phyloP scores from a whole-genome alignment of 1,140 invertebrate species.

The Gyrodactylus salaris region DNA sequence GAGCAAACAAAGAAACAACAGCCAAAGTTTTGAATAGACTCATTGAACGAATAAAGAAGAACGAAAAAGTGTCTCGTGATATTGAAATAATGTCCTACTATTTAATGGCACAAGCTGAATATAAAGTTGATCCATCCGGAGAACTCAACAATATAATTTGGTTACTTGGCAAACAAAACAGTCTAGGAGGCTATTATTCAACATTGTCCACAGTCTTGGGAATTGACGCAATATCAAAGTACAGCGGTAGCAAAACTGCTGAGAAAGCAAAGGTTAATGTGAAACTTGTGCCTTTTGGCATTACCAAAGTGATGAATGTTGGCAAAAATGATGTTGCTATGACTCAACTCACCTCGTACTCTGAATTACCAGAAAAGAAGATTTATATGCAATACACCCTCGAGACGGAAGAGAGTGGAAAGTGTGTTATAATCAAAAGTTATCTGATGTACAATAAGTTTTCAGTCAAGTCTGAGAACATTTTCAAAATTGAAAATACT shows the following conservation, averaged over 20 bases:
- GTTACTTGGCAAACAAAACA: background rate
- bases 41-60: background rate
- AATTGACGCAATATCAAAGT: background rate
- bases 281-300: background rate
- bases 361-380: background rate
- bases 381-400: background rate
- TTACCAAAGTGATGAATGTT: background rate
- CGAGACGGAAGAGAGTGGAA: background rate
- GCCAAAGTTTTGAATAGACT: background rate
- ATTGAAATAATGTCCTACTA: background rate
- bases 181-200: slow-evolving; percentile 1
- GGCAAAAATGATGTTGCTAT: background rate
- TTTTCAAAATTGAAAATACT: background rate
- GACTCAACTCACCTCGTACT: background rate
- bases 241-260: background rate
- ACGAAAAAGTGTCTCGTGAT: background rate
- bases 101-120: background rate
- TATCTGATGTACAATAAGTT: background rate
- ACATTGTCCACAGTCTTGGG: background rate
- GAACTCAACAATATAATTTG: background rate
- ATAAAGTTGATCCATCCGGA: background rate
- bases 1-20: background rate
- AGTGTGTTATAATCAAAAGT: background rate
- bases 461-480: background rate
- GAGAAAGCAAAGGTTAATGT: background rate